Base-by-base conservation (phyloP, 92 coral and sea anemone genomes). In the Pocillopora meandrina region DNA sequence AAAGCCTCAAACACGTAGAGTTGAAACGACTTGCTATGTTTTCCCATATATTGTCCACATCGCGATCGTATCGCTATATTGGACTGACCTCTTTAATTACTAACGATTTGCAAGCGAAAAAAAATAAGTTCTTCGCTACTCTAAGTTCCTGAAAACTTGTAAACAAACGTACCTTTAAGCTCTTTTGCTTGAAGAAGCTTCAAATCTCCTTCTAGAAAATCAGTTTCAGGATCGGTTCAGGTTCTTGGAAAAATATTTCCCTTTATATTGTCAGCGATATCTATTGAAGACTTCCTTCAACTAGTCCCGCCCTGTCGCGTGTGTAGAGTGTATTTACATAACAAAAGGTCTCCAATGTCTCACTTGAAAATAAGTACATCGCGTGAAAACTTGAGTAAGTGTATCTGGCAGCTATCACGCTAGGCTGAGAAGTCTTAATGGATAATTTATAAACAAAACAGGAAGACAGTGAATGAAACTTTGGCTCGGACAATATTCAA, bases 221-320 rank as follows among this genome's bases (percentile, higher is more conserved):
- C 47, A 59, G 74, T n/a, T 35, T 36, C 47, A n/a, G 18, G 55
- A 7, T 33, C 49, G 23, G 58, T 67, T 42, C 52, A 42, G 52
- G 8, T 42, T 42, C 52, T 42, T 57, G 67, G 35, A 8, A 67
- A 69, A 58, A 31, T 69, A 65, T 52, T 56, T 52, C 63, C 55
- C 11, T 71, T 69, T 71, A 42, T 59, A 57, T 56, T 31, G 11
- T 16, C 36, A 26, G 76, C 9, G 84, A 80, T 16, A 58, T 56
- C 69, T 18, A 36, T 42, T 18, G 21, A 23, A 21, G 61, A 34
- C 36, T 68, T 52, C 47, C 61, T 72, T 26, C 69, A 81, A 57
- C 73, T 56, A 12, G 70, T 70, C 78, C 70, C 85, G 65, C 85
- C 85, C 78, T 58, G 57, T 71, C 35, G 33, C 75, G 64, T 33